Conservation (phyloP, 2,888 invertebrate genomes). For the Neuroscelio doddi region DNA sequence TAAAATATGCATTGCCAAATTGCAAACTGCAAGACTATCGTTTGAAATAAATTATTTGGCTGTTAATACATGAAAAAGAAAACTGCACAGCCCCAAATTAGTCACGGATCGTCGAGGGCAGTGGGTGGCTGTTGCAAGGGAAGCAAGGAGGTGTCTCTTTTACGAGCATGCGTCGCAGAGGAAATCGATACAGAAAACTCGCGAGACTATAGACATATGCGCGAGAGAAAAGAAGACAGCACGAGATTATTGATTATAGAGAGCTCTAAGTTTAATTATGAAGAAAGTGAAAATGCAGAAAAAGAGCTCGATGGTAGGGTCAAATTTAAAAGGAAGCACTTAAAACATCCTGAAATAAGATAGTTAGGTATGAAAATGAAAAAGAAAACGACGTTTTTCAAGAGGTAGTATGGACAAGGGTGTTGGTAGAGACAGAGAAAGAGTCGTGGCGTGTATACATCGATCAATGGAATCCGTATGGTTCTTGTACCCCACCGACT, state of each 20-base stretch:
- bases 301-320: background rate
- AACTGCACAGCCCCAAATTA: slow-evolving; percentile 53
- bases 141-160: slow-evolving; percentile 40
- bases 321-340: background rate
- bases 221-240: slow-evolving; percentile 11
- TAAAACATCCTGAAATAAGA: background rate
- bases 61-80: too few species aligned
- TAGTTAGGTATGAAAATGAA: background rate
- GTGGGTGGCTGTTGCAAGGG: slow-evolving; percentile 30
- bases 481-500: too few species aligned
- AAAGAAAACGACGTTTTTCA: too few species aligned
- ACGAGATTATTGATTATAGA: slow-evolving; percentile 35
- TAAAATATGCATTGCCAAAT: background rate
- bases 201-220: slow-evolving; percentile 4
- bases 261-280: slow-evolving; percentile 24
- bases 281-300: slow-evolving; percentile 19
- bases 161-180: slow-evolving; percentile 61
- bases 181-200: slow-evolving; percentile 59
- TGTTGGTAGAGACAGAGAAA: too few species aligned
- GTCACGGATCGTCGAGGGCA: slow-evolving; percentile 48
- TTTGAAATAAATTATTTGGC: too few species aligned
- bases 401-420: too few species aligned
- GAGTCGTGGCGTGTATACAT: too few species aligned
- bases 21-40: too few species aligned
- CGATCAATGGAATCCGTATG: too few species aligned